phyloP scores from a whole-genome alignment of 1,140 invertebrate species.

The Argopecten irradians region DNA sequence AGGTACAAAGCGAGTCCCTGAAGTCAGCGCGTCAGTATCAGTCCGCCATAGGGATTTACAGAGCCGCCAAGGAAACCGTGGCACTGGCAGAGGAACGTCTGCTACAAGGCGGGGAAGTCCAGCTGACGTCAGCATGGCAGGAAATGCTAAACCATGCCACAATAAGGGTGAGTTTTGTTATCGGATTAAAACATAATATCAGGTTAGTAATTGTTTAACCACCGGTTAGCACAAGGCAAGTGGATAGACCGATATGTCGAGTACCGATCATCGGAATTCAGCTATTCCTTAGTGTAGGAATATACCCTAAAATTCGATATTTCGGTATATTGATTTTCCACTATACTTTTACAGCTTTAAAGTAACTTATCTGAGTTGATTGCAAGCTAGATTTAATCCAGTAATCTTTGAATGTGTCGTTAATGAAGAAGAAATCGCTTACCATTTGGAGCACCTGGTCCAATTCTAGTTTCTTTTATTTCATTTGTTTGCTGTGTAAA shows the following conservation, averaged over 20 bases:
- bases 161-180: slow-evolving; percentile 82
- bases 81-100: slow-evolving; percentile 86
- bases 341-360: background rate
- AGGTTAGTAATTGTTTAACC: background rate
- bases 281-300: background rate
- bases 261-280: background rate
- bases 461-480: too few relatives aligned
- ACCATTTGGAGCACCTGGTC: too few relatives aligned
- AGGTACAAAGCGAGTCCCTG: slow-evolving; percentile 89
- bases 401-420: too few relatives aligned
- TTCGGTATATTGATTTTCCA: background rate
- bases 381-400: too few relatives aligned
- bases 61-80: slow-evolving; percentile 97
- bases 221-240: background rate
- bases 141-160: slow-evolving; percentile 98
- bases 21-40: slow-evolving; percentile 94
- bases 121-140: slow-evolving; percentile 97
- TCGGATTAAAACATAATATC: background rate
- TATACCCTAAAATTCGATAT: background rate
- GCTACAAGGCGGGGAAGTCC: slow-evolving; percentile 83
- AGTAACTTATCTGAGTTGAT: too few relatives aligned
- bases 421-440: too few relatives aligned
- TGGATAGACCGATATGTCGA: background rate
- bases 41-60: slow-evolving; percentile 85
- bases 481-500: too few relatives aligned